Evolutionary conservation across 2,797 vertebrate genomes (phyloP).

Genomic region (Acanthopagrus latus): DNA sequence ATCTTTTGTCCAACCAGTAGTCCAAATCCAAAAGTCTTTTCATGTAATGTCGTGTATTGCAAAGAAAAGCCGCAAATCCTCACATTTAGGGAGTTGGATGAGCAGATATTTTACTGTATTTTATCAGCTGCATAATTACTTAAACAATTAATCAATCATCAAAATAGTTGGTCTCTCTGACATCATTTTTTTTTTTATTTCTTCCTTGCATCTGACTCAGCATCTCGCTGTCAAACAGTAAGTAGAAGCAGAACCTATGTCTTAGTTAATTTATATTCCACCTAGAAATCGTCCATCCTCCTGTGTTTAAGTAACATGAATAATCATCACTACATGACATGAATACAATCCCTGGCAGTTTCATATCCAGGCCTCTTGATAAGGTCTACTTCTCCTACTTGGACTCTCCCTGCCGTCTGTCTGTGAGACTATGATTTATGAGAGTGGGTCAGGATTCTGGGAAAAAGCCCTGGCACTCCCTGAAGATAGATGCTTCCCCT

Average conservation of each 20-base stretch:
- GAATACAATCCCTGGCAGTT: slow-evolving; percentile 1
- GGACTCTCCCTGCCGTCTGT: slow-evolving; percentile 58
- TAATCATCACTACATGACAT: slow-evolving; percentile 48
- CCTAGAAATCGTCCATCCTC: slow-evolving; percentile 27
- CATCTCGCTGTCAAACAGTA: slow-evolving; percentile 50
- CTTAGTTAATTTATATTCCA: slow-evolving; percentile 52
- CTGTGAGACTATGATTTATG: slow-evolving; percentile 69
- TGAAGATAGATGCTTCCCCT: slow-evolving; percentile 74
- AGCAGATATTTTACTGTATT: too few species aligned
- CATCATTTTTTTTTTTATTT: slow-evolving; percentile 52
- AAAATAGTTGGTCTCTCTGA: background rate
- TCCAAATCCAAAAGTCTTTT: too few species aligned
- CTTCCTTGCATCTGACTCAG: background rate
- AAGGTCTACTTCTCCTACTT: slow-evolving; percentile 56
- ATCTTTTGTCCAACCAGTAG: too few species aligned
- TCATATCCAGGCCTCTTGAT: slow-evolving; percentile 44
- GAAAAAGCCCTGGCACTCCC: slow-evolving; percentile 75
- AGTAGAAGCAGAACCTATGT: slow-evolving; percentile 70
- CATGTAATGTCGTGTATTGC: too few species aligned
- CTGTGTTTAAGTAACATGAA: slow-evolving; percentile 31
- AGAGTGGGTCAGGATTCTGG: slow-evolving; percentile 68
- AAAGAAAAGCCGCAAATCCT: too few species aligned
- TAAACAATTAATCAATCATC: too few species aligned
- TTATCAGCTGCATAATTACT: too few species aligned
- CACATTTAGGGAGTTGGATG: too few species aligned